Evolutionary conservation across 1,140 invertebrate genomes (phyloP), one percentile per base, ranked within the genome.

Genomic region (Cylas formicarius): DNA sequence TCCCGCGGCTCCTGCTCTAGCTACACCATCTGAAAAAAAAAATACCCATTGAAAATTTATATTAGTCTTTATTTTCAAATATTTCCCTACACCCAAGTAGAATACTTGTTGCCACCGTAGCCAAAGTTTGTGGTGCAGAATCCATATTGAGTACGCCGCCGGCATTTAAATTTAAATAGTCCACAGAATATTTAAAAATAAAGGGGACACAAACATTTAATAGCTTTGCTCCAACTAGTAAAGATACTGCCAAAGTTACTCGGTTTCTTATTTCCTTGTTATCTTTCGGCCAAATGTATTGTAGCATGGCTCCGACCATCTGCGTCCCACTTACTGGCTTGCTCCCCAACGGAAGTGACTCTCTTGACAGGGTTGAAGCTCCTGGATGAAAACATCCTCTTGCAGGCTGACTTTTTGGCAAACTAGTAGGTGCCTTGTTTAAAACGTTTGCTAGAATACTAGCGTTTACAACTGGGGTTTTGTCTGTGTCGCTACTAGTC

Each of bases 241-340:
- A 71, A 26, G 80, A 75, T 16, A 98, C 52, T 7, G 96, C 90
- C 22, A 91, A 56, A 56, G 87, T 75, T 10, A 99, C 96, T 48
- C 46, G 42, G 33, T 79, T 76, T 55, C 80, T 75, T 42, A 95
- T 86, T 48, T 75, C 72, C 46, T 73, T 65, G 62, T 94, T 84
- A 66, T 91, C 84, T 78, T 86, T 85, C 19, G 96, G 96, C 96
- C 96, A 99, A 44, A 98, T 86, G 71, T 97, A 94, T 27, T 76
- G 72, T 53, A 92, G 63, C 86, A 99, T 93, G 31, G 82, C 81
- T 51, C 76, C 76, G 2, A 96, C 60, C 81, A 99, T 95, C 54
- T 95, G 80, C 50, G 67, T 64, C 13, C 78, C 78, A 2, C 78
- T 80, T 13, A 94, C 79, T 27, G 61, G 37, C 27, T 74, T 61